Percentiles rank a stretch among this genome's conserved stretches.
phyloP scores from a whole-genome alignment of 1,140 invertebrate species.

The Drosophila ficusphila region DNA sequence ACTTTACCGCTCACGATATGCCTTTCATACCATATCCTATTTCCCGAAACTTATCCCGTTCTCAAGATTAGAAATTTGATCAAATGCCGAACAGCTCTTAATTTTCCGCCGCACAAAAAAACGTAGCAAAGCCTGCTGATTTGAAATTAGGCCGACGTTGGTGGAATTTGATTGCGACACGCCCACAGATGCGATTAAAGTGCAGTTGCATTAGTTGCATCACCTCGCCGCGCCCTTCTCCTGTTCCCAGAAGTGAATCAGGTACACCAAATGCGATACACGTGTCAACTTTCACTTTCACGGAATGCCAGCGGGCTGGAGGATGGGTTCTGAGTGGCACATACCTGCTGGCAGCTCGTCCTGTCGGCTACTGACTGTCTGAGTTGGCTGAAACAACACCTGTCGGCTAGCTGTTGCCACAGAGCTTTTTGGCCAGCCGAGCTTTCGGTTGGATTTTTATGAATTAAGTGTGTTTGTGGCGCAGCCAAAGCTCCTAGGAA shows the following conservation, averaged over 20 bases:
- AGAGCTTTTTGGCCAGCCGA: constrained; percentile 41
- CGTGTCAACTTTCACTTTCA: constrained; percentile 31
- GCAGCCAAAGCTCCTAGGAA: constrained; percentile 62
- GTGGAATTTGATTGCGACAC: constrained; percentile 15
- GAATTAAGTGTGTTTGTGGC: constrained; percentile 68
- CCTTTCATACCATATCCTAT: background rate
- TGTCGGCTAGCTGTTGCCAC: constrained; percentile 55
- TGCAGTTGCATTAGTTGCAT: constrained; percentile 15
- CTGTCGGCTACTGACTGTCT: constrained; percentile 59
- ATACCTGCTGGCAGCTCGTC: constrained; percentile 70
- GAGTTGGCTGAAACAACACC: constrained; percentile 55
- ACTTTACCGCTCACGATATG: background rate
- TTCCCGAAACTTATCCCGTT: background rate
- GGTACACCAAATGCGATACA: background rate
- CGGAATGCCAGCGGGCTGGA: background rate
- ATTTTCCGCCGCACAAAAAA: background rate
- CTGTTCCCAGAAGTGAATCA: background rate
- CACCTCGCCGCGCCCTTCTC: constrained; percentile 12
- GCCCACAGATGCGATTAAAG: constrained; percentile 12
- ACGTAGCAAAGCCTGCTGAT: background rate
- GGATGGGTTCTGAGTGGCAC: constrained; percentile 3
- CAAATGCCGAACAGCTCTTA: background rate
- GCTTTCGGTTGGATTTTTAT: constrained; percentile 70
- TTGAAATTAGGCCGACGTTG: constrained; percentile 1
- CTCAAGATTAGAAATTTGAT: background rate